Base-by-base conservation (phyloP, 2,113 vertebrate species). In the Tachysurus vachellii region DNA sequence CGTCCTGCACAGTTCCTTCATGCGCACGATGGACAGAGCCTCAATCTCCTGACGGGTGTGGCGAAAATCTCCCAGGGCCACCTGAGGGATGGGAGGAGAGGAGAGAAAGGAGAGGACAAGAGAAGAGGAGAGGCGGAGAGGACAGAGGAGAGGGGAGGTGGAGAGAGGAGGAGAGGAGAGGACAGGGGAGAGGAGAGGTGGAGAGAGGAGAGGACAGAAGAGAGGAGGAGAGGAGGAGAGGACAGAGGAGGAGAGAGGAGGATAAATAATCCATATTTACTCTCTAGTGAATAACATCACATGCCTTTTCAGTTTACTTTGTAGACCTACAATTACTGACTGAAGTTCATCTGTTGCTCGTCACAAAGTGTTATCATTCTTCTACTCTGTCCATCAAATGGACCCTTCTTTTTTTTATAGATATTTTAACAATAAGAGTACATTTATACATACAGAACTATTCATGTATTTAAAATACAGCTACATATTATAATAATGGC, bases 31-130 rank as follows among this genome's bases (percentile, higher is more conserved):
- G 56, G 96, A 94, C 92, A 97, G 91, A 26, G 97, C 97, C 89
- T 98, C 97, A 0, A 97, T 97, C 92, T 98, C 97, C 62, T 96
- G 96, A 0, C 96, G 95, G 19, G 95, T 96, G 50, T 98, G 97
- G 3, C 96, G 95, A 93, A 97, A 98, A 91, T 97, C 97, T 2
- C 96, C 96, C 87, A 97, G 94, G 0, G 97, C 97, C 91, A 97
- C 97, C 89, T 90, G 31, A 54, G 56, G 42, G 64, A 53, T 10
- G 61, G n/a, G n/a, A 76, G 56, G 47, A 36, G 42, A n/a, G n/a
- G n/a, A 14, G 10, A 31, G n/a, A n/a, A n/a, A n/a, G n/a, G n/a
- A n/a, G n/a, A n/a, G n/a, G n/a, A n/a, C n/a, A n/a, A n/a, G n/a
- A n/a, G n/a, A n/a, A n/a, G n/a, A n/a, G n/a, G n/a, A n/a, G n/a